A percentile compares a stretch with the other conserved stretches of the same genome.
Conservation (phyloP, 2,113 vertebrate genomes). For the Atrichornis clamosus region DNA sequence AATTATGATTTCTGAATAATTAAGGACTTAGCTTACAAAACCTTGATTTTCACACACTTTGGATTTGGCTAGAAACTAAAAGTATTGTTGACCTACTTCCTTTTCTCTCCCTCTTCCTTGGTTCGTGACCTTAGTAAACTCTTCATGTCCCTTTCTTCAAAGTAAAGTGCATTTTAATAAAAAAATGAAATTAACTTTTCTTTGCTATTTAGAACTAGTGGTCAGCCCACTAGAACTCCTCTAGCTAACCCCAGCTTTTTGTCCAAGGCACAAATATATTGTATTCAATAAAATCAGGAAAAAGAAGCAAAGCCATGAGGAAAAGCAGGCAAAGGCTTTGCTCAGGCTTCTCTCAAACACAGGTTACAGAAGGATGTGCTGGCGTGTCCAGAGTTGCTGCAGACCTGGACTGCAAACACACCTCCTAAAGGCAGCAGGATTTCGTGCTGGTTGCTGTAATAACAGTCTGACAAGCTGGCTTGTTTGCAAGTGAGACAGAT, state of each 20-base stretch:
- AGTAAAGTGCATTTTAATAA: too few relatives aligned
- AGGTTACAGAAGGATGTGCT: background rate
- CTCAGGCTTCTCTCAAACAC: background rate
- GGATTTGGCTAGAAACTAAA: background rate
- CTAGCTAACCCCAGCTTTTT: background rate
- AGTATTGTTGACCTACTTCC: background rate
- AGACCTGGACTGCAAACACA: background rate
- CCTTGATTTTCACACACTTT: background rate
- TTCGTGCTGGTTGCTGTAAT: background rate
- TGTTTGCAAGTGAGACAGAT: background rate
- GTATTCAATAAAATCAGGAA: background rate
- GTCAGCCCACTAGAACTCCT: background rate
- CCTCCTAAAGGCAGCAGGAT: background rate
- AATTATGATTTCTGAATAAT: background rate
- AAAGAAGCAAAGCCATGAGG: background rate
- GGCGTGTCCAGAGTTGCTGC: background rate
- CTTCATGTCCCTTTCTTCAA: background rate
- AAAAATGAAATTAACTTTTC: background rate
- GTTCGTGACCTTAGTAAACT: background rate
- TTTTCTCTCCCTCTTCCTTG: background rate
- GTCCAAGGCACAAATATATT: background rate
- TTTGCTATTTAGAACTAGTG: background rate
- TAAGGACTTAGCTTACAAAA: background rate
- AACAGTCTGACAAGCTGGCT: background rate
- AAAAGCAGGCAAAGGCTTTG: background rate